phyloP scores from a whole-genome alignment of 2,113 vertebrate species.

The Eidolon helvum region DNA sequence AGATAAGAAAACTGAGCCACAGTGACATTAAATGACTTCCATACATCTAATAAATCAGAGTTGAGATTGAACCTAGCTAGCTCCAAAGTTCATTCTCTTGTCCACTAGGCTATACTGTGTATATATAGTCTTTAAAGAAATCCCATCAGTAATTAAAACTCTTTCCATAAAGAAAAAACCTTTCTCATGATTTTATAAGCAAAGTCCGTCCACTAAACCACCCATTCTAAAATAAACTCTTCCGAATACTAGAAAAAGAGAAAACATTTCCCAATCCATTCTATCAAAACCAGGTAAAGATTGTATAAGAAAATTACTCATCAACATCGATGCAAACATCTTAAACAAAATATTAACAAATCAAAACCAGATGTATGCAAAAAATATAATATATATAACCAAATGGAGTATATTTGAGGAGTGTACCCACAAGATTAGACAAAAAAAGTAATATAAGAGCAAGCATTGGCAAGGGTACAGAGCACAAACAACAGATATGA shows the following conservation, averaged over 20 bases:
- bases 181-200: neutral
- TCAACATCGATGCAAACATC: neutral
- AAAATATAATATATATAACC: neutral
- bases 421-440: neutral
- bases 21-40: neutral
- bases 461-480: neutral
- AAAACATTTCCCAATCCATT: neutral
- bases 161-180: neutral
- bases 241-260: conserved; percentile 10
- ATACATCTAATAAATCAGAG: neutral
- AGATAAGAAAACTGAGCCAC: neutral
- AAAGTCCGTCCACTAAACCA: neutral
- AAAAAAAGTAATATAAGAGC: neutral
- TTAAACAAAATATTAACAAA: conserved; percentile 46
- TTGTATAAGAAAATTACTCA: neutral
- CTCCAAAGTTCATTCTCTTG: neutral
- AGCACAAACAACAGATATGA: neutral
- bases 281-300: conserved; percentile 41
- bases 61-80: neutral
- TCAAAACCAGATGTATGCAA: neutral
- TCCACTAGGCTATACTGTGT: neutral
- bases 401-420: neutral
- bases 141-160: neutral
- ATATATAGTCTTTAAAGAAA: neutral
- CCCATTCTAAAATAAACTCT: neutral